These are phyloP conservation scores for Acronicta aceris DNA, from an alignment of 2,888 invertebrate species.

Conservation along the genomic window DNA sequence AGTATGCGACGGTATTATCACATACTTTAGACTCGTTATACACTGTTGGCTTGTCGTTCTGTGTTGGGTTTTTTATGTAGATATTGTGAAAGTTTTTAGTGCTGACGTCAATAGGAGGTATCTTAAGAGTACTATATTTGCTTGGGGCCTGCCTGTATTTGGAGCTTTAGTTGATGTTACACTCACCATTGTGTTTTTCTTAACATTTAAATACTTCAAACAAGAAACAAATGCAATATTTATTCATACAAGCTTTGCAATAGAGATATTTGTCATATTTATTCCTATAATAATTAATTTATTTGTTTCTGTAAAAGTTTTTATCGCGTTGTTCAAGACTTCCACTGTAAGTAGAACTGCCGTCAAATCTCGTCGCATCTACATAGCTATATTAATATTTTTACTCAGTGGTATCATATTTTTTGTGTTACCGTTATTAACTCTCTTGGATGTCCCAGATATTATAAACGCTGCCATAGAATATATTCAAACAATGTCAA, in stretches of 20 bases:
- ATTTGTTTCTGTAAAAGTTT: conserved; percentile 10
- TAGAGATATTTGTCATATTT: background rate
- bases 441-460: background rate
- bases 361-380: conserved; percentile 8
- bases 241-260: fast-evolving
- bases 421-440: background rate
- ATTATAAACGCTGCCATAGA: background rate
- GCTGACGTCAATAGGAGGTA: conserved; percentile 11
- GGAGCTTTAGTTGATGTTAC: background rate
- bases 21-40: conserved; percentile 6
- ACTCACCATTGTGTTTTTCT: background rate
- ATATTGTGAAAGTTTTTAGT: conserved; percentile 16
- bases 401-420: conserved; percentile 1
- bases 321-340: conserved; percentile 3
- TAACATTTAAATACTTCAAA: background rate
- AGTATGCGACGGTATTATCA: background rate
- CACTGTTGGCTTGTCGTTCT: conserved; percentile 11
- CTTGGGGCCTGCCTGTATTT: conserved; percentile 9
- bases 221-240: background rate
- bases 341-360: background rate
- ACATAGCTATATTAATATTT: conserved; percentile 14
- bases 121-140: conserved; percentile 10
- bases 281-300: conserved; percentile 9
- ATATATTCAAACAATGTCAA: background rate
- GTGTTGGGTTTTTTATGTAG: conserved; percentile 19